Evolutionary conservation across 2,113 vertebrate species (phyloP), one percentile per base, ranked within the genome.

Genomic region (Coturnix japonica): DNA sequence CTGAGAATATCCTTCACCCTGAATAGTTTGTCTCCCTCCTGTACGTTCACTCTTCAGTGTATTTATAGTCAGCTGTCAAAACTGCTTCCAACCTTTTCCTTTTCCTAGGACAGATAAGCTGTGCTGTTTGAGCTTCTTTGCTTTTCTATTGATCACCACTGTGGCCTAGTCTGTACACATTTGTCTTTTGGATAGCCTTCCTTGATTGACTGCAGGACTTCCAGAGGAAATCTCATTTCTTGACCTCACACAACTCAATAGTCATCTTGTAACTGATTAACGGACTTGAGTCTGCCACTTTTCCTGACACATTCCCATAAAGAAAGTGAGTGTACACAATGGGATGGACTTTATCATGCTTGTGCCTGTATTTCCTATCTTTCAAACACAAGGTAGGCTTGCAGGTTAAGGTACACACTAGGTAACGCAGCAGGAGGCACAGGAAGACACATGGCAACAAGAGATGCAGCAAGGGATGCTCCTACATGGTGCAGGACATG

Each of bases 301-400:
- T 6, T 77, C 43, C 65, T 67, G 37, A 3, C 5, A 31, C 3
- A 3, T 31, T 59, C 28, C 43, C 11, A 5, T 30, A 53, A 41
- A 2, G 15, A 47, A 9, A 88, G 19, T 33, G 64, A 80, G 22
- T 1, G 3, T 9, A 23, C 43, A 47, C 51, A 17, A 60, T 16
- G 5, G 9, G 8, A 67, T 1, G 0, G 0, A 0, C 18, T 81
- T 71, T 65, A 51, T 35, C 21, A 61, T 23, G 5, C 5, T 37
- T 16, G 6, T 66, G 33, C 31, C 65, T 9, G 1, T 7, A 47
- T 86, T 81, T 28, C 6, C 13, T 51, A 25, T 87, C 0, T 61
- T 66, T 71, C 11, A 86, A 60, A 46, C 41, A 51, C 6, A 20
- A 78, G 8, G 47, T 51, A 61, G 26, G 39, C n/a, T 44, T 56